Conservation (phyloP, 2,888 invertebrate genomes). For the Xestia xanthographa region DNA sequence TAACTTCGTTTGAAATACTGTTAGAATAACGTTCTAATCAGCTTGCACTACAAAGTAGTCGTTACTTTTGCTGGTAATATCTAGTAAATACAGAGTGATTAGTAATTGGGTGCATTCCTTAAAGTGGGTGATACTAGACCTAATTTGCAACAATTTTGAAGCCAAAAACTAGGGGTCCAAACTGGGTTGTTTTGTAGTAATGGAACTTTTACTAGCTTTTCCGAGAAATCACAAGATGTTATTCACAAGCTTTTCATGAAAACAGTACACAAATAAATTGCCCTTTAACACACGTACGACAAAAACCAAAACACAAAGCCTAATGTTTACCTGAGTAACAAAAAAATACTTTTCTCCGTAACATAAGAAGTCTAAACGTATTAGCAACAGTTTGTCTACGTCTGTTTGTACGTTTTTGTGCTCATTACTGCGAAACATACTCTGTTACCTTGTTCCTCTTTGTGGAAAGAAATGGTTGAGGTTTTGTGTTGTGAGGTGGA, state of each 20-base stretch:
- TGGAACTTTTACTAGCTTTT: neutral
- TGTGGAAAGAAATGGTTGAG: constrained; percentile 43
- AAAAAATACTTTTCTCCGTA: constrained; percentile 36
- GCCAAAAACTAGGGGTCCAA: neutral
- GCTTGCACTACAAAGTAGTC: too few species aligned
- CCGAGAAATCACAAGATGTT: neutral
- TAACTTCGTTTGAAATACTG: too few species aligned
- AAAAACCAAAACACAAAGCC: constrained; percentile 10
- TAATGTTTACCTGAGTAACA: constrained; percentile 40
- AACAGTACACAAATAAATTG: neutral
- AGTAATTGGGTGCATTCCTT: neutral
- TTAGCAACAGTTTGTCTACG: constrained; percentile 70
- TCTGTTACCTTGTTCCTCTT: constrained; percentile 36
- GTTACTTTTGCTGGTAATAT: too few species aligned
- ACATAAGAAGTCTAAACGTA: constrained; percentile 54
- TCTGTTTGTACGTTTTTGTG: constrained; percentile 74
- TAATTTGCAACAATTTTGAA: neutral
- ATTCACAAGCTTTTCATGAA: neutral
- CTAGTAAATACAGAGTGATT: neutral
- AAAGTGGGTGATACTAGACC: neutral
- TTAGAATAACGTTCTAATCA: too few species aligned
- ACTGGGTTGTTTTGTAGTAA: neutral
- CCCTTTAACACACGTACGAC: constrained; percentile 8
- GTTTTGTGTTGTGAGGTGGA: constrained; percentile 32
- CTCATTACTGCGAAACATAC: constrained; percentile 69